phyloP scores from a whole-genome alignment of 2,797 vertebrate genomes.

The Manis javanica region DNA sequence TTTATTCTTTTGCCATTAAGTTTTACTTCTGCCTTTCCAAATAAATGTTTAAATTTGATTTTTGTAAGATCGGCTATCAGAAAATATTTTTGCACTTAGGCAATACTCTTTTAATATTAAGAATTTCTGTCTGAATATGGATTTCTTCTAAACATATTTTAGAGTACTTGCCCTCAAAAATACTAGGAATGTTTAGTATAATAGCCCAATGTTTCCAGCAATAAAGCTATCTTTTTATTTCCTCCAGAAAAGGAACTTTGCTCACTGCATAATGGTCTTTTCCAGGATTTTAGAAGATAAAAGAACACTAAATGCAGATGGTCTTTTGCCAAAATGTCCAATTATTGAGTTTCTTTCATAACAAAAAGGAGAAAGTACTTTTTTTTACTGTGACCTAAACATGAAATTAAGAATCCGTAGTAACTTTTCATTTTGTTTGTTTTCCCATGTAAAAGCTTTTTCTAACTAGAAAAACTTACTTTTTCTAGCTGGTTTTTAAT shows the following conservation, averaged over 20 bases:
- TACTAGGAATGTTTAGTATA: slow-evolving; percentile 85
- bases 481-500: slow-evolving; percentile 16
- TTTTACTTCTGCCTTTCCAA: slow-evolving; percentile 68
- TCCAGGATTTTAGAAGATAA: slow-evolving; percentile 43
- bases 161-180: slow-evolving; percentile 66
- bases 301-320: slow-evolving; percentile 43
- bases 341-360: slow-evolving; percentile 47
- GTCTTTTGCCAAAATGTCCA: slow-evolving; percentile 62
- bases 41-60: slow-evolving; percentile 63
- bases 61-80: slow-evolving; percentile 59
- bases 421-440: slow-evolving; percentile 45
- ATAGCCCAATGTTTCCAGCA: slow-evolving; percentile 84
- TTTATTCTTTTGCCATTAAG: slow-evolving; percentile 59
- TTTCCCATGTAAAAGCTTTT: slow-evolving; percentile 50
- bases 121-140: slow-evolving; percentile 69
- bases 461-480: slow-evolving; percentile 25
- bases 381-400: not conserved
- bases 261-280: slow-evolving; percentile 71
- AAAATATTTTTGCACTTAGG: slow-evolving; percentile 81
- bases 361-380: slow-evolving; percentile 16
- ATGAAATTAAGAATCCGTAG: slow-evolving; percentile 33
- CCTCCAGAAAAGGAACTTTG: slow-evolving; percentile 81
- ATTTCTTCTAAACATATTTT: slow-evolving; percentile 80
- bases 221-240: slow-evolving; percentile 86
- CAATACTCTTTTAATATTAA: slow-evolving; percentile 80